A percentile compares a stretch with the other conserved stretches of the same genome.
Evolutionary conservation across 2,888 invertebrate species (phyloP).

Genomic region (Thyatira batis): DNA sequence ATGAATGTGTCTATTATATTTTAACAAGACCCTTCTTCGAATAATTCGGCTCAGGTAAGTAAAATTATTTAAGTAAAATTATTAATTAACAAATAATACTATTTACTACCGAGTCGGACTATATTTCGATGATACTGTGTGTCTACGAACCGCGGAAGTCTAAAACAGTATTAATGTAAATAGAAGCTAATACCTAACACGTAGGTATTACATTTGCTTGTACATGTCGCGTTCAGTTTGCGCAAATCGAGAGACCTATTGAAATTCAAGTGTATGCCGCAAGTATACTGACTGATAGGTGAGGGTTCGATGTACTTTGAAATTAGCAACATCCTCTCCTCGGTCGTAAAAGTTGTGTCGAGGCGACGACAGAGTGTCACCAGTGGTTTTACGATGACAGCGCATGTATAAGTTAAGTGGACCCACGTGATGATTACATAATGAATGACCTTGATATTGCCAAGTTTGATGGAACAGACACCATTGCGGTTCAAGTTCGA

Average conservation of each 20-base stretch:
- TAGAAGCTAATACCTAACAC: no score
- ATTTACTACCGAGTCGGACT: no score
- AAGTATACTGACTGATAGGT: constrained; percentile 24
- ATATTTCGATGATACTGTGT: no score
- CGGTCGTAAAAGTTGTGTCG: constrained; percentile 31
- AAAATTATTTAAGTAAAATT: no score
- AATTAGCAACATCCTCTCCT: constrained; percentile 52
- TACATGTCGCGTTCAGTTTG: background rate
- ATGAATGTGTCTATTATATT: no score
- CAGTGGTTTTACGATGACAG: constrained; percentile 33
- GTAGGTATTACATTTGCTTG: no score
- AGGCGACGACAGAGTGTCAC: constrained; percentile 30
- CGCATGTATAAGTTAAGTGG: background rate
- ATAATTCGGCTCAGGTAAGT: no score
- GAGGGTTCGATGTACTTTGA: constrained; percentile 42
- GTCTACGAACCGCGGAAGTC: no score
- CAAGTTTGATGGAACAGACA: background rate
- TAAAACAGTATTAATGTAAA: no score
- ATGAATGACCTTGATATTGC: background rate
- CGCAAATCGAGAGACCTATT: constrained; percentile 14
- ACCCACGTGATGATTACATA: background rate
- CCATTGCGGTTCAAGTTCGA: background rate
- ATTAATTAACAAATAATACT: no score
- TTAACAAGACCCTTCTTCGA: no score
- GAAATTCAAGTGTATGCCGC: constrained; percentile 22